Percentiles rank a stretch among this genome's conserved stretches.
Conservation (phyloP, 2,797 vertebrate genomes). For the Manis crassicaudata region DNA sequence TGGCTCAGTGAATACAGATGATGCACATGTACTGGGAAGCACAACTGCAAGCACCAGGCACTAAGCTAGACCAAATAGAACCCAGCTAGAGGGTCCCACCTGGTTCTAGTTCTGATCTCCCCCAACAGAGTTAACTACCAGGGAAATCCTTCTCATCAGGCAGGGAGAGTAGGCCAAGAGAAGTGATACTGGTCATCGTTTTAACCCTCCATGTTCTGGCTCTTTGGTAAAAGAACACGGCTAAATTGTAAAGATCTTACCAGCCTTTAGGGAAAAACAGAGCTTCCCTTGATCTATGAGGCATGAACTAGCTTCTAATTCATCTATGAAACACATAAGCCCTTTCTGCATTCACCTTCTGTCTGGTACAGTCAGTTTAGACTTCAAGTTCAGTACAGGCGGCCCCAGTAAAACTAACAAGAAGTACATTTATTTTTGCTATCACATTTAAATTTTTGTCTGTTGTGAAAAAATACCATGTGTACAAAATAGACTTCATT, state of each 20-base stretch:
- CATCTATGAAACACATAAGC: not conserved
- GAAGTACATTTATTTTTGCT: slow-evolving; percentile 1
- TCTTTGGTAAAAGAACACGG: not conserved
- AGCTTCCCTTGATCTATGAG: not conserved
- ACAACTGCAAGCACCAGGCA: not conserved
- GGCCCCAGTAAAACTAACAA: not conserved
- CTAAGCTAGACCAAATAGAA: not conserved
- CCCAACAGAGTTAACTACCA: not conserved
- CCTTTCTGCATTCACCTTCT: not conserved
- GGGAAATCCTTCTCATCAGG: not conserved
- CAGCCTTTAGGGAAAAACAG: not conserved
- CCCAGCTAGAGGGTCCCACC: not conserved
- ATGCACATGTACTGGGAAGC: not conserved
- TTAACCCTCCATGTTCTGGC: not conserved
- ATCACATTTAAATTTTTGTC: not conserved
- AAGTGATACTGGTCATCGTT: not conserved
- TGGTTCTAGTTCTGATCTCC: not conserved
- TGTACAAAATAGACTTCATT: not conserved
- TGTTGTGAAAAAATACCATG: not conserved
- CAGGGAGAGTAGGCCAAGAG: not conserved
- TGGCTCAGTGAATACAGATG: not conserved
- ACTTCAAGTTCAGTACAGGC: not conserved
- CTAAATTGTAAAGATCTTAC: not conserved
- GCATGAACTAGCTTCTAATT: not conserved
- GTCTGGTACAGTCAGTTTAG: not conserved